phyloP scores from a whole-genome alignment of 2,113 vertebrate species.

The Platysteira castanea region DNA sequence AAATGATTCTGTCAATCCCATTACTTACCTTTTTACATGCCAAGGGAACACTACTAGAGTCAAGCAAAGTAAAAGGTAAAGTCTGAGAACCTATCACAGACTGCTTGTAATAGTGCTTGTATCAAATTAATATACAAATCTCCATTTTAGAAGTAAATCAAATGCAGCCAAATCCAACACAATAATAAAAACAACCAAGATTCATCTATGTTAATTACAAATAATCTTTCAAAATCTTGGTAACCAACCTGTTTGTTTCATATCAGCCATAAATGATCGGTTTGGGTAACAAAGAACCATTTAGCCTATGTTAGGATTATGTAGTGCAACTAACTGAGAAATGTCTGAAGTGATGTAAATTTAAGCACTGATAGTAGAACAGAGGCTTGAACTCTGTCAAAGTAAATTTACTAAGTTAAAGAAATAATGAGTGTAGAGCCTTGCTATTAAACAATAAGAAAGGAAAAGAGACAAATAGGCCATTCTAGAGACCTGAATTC shows the following conservation, averaged over 20 bases:
- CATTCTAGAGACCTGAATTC: neutral
- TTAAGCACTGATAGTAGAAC: neutral
- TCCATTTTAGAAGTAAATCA: neutral
- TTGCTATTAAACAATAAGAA: neutral
- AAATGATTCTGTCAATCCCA: neutral
- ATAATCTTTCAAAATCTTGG: neutral
- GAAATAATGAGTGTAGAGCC: neutral
- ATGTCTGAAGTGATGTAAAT: neutral
- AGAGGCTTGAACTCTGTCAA: neutral
- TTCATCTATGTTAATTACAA: neutral
- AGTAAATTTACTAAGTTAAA: neutral
- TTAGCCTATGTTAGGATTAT: neutral
- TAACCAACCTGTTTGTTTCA: rapidly evolving
- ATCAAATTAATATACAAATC: neutral
- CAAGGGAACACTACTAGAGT: neutral
- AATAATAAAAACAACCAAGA: neutral
- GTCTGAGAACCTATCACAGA: neutral
- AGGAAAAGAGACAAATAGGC: neutral
- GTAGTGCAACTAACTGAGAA: neutral
- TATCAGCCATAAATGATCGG: neutral
- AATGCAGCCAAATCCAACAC: neutral
- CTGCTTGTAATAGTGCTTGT: neutral
- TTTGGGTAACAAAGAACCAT: neutral
- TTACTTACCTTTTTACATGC: neutral
- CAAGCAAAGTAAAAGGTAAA: neutral